Conservation (phyloP, 1,140 invertebrate genomes). For the Saccostrea glomerata region DNA sequence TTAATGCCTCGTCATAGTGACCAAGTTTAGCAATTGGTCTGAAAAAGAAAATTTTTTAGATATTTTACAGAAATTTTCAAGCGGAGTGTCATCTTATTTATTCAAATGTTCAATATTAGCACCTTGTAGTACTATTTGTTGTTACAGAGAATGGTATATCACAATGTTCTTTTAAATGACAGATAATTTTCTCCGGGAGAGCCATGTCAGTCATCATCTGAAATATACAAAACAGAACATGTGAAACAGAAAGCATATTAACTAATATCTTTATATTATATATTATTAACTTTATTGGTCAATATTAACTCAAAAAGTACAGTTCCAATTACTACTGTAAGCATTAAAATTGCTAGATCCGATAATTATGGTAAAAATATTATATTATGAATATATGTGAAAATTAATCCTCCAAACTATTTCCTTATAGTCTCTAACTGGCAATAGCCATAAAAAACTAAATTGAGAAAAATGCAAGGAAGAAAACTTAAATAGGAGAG, state of each 20-base stretch:
- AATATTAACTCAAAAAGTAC: no score
- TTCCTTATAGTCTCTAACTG: no score
- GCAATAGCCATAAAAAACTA: no score
- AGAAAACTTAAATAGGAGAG: no score
- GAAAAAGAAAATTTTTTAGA: neutral
- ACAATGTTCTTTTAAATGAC: constrained; percentile 2
- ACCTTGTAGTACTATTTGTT: neutral
- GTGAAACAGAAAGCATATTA: neutral
- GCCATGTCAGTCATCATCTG: constrained; percentile 11
- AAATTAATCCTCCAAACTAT: no score
- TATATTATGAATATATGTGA: no score
- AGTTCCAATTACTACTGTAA: no score
- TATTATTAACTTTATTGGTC: no score
- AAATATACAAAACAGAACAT: neutral
- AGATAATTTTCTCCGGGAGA: neutral
- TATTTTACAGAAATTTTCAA: neutral
- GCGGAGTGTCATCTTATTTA: neutral
- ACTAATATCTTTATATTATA: no score
- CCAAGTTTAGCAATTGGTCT: neutral
- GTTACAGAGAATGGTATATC: neutral
- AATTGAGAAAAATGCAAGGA: no score
- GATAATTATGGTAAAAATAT: no score
- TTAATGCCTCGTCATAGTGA: neutral
- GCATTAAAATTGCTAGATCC: no score
- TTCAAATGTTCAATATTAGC: neutral